Evolutionary conservation across 2,888 invertebrate genomes (phyloP), one percentile per base, ranked within the genome.

Genomic region (Pterobdella sp.): DNA sequence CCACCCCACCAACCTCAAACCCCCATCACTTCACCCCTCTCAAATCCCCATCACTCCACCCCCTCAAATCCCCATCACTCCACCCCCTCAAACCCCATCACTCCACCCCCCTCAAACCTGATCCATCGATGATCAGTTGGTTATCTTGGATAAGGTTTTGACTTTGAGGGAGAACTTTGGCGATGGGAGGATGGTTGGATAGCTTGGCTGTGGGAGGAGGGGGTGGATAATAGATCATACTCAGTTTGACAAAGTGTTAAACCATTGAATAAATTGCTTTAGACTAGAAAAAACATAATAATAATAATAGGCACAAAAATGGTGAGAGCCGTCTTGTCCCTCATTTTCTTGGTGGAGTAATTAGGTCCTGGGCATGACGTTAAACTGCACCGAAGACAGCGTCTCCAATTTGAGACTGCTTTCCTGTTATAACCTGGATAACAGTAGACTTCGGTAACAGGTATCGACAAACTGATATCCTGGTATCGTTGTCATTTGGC

Each of bases 81-180:
- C 26, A 7, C 4, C 60, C 60, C 18, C 60, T 22, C 49, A 22
- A 42, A 42, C 60, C 18, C 60, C 3, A 22, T 26, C 7, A n/a
- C 60, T 26, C 60, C 26, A 7, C 4, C 60, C 60, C 18, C 60
- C 18, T 74, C 78, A 76, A 76, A 83, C 83, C 82, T 63, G 89
- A 85, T 1, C 85, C 95, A 83, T 95, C 95, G 36, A 96, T 87
- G 36, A 95, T 91, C 0, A 93, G 91, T 0, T 91, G 91, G 79
- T 92, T 94, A 0, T 94, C 94, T 77, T 92, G 86, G 79, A 93
- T 92, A 7, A 96, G 91, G 10, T 90, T 90, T 84, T 93, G 93
- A 52, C 89, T 87, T 1, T 89, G 87, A 0, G 94, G 94, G 1
- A 91, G 91, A 77, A 95, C 92, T 63, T 93, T 87, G 0, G 92